Percentiles rank a stretch among this genome's conserved stretches.
Conservation (phyloP, 2,113 vertebrate species). For the Seriola dumerili region DNA sequence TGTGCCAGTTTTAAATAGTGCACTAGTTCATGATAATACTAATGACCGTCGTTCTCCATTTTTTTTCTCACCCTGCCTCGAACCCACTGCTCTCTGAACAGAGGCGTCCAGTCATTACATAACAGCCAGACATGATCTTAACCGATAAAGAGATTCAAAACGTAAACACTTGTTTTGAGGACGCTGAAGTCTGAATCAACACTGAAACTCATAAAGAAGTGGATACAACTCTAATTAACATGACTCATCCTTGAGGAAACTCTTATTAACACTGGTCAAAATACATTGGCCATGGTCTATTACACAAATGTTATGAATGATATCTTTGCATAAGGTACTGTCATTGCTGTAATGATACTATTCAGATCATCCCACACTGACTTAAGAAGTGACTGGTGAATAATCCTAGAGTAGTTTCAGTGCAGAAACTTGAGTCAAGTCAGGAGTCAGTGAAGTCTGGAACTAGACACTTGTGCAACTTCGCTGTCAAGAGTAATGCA, state of each 20-base stretch:
- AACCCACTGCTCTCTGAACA: slow-evolving; percentile 23
- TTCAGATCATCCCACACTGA: slow-evolving; percentile 33
- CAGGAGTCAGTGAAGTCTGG: slow-evolving; percentile 55
- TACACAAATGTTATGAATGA: slow-evolving; percentile 49
- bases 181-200: not conserved
- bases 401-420: slow-evolving; percentile 58
- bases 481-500: not conserved
- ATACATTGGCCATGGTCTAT: not conserved
- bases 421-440: slow-evolving; percentile 50
- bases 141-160: slow-evolving; percentile 10
- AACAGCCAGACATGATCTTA: slow-evolving; percentile 17
- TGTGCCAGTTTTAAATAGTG: not conserved
- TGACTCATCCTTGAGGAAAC: not conserved
- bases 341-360: slow-evolving; percentile 58
- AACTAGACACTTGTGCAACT: not conserved
- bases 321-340: slow-evolving; percentile 18
- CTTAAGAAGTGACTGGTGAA: slow-evolving; percentile 24
- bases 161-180: not conserved
- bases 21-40: not conserved
- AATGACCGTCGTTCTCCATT: not conserved
- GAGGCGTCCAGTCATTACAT: slow-evolving; percentile 41
- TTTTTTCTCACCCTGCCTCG: slow-evolving; percentile 21
- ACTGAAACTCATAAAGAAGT: not conserved
- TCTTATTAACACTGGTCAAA: not conserved
- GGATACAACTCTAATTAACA: not conserved